Evolutionary conservation across 2,113 vertebrate genomes (phyloP).

Genomic region (Okapia johnstoni): DNA sequence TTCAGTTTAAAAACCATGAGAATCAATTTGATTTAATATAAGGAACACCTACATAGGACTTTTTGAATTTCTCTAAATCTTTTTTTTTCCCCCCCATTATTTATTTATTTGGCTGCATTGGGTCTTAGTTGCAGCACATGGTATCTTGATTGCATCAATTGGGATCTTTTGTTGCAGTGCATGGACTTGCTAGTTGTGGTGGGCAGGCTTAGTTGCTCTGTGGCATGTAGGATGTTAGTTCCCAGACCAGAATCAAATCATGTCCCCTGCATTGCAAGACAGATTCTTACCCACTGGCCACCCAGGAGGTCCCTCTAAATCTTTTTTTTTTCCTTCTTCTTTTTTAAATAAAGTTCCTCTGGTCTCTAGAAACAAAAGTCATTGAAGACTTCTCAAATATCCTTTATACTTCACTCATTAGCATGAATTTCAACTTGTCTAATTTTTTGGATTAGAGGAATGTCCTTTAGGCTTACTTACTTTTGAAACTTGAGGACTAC

Average conservation of each 20-base stretch:
- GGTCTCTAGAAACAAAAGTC: not conserved
- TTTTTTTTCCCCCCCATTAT: not conserved
- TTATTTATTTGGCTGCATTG: not conserved
- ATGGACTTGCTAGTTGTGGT: not conserved
- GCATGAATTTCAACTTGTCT: not conserved
- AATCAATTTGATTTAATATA: not conserved
- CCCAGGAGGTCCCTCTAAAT: not conserved
- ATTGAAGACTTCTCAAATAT: not conserved
- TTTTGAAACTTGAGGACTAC: not conserved
- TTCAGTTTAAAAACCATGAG: not conserved
- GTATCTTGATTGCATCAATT: not conserved
- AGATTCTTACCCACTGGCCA: not conserved
- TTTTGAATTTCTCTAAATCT: not conserved
- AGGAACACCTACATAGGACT: not conserved
- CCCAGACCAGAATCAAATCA: not conserved
- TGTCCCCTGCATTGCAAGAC: not conserved
- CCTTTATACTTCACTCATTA: not conserved
- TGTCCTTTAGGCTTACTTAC: not conserved
- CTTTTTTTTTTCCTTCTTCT: not conserved
- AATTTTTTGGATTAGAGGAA: not conserved
- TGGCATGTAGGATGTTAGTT: not conserved
- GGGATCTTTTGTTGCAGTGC: not conserved
- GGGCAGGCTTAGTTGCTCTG: not conserved
- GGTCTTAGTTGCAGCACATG: not conserved
- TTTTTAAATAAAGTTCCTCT: not conserved